Evolutionary conservation across 2,888 invertebrate genomes (phyloP).

Genomic region (Macrophya alboannulata): DNA sequence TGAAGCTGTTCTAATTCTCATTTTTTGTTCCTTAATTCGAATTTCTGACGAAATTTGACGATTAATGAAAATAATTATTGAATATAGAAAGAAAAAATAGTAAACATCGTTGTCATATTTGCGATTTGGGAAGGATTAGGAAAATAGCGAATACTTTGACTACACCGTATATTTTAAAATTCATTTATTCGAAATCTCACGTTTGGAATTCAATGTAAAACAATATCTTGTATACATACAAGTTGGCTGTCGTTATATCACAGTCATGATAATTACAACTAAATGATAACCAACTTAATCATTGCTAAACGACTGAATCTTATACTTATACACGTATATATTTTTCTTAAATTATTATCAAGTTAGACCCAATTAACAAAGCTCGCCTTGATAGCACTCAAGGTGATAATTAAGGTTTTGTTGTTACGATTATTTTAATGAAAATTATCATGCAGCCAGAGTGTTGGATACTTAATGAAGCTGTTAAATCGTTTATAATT

Average conservation of each 20-base stretch:
- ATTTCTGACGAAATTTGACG: not conserved
- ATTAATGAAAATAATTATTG: not conserved
- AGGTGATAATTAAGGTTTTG: slow-evolving; percentile 12
- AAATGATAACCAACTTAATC: slow-evolving; percentile 68
- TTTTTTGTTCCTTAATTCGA: not conserved
- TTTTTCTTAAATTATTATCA: slow-evolving; percentile 42
- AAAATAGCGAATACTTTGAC: not conserved
- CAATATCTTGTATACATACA: slow-evolving; percentile 68
- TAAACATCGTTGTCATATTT: not conserved
- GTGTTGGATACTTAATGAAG: not conserved
- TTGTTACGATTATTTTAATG: not conserved
- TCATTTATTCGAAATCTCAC: not conserved
- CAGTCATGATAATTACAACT: slow-evolving; percentile 75
- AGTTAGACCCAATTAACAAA: slow-evolving; percentile 11
- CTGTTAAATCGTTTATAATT: not conserved
- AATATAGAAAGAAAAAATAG: not conserved
- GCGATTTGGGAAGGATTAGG: not conserved
- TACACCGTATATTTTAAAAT: not conserved
- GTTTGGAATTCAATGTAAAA: not conserved
- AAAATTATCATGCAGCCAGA: slow-evolving; percentile 2
- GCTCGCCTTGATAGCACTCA: slow-evolving; percentile 18
- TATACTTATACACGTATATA: slow-evolving; percentile 21
- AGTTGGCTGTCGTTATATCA: slow-evolving; percentile 72
- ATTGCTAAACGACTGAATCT: slow-evolving; percentile 51
- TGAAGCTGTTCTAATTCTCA: not conserved